These are phyloP conservation scores for Tillus elongatus DNA, from an alignment of 2,888 invertebrate genomes.

Conservation along the genomic window DNA sequence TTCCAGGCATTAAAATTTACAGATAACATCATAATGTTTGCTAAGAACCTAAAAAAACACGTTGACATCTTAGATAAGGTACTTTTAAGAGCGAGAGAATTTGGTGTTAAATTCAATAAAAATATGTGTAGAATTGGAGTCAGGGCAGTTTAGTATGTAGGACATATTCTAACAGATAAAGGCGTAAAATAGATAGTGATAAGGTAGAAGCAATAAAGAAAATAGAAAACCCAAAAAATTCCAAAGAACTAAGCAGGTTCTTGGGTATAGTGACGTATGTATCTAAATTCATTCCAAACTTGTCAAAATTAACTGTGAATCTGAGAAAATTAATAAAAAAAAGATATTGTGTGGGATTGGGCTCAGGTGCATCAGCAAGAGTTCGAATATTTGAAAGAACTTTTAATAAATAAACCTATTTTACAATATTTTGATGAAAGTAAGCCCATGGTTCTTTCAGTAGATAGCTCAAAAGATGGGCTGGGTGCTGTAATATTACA, in stretches of 20 bases:
- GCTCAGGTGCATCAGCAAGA: slow-evolving; percentile 10
- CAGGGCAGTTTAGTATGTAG: slow-evolving; percentile 15
- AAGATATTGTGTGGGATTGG: slow-evolving; percentile 13
- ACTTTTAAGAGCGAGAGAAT: slow-evolving; percentile 8
- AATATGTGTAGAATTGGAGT: slow-evolving; percentile 6
- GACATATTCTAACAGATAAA: slow-evolving; percentile 14
- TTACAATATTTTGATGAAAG: slow-evolving; percentile 16
- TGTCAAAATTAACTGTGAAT: slow-evolving; percentile 4
- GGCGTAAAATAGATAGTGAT: slow-evolving; percentile 9
- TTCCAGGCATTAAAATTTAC: slow-evolving; percentile 15
- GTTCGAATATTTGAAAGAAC: slow-evolving; percentile 15
- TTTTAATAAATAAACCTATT: slow-evolving; percentile 10
- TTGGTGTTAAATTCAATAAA: slow-evolving; percentile 10
- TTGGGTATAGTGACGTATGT: slow-evolving; percentile 10
- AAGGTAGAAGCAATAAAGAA: slow-evolving; percentile 10
- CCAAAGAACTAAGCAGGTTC: slow-evolving; percentile 6
- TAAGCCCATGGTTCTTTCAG: slow-evolving; percentile 15
- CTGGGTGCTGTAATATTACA: slow-evolving; percentile 20
- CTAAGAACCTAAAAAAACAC: slow-evolving; percentile 13
- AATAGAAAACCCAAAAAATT: slow-evolving; percentile 10
- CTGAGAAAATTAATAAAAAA: slow-evolving; percentile 9
- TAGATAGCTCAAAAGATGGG: slow-evolving; percentile 20
- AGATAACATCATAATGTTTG: slow-evolving; percentile 19
- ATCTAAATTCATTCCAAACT: slow-evolving; percentile 6
- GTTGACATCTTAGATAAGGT: slow-evolving; percentile 9